Evolutionary conservation across 2,797 vertebrate genomes (phyloP).

Genomic region (Enteromius afrohamiltoni): DNA sequence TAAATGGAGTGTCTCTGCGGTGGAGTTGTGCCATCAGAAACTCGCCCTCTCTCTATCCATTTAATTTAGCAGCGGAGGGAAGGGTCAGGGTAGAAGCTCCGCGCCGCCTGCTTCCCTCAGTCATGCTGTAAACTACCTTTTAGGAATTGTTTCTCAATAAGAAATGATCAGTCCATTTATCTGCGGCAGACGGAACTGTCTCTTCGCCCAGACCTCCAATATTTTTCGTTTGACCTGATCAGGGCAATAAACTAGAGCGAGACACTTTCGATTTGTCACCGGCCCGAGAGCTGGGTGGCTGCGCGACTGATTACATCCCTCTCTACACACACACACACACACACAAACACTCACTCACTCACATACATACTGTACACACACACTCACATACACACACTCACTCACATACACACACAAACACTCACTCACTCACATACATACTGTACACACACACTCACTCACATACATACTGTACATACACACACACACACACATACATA

Average conservation of each 20-base stretch:
- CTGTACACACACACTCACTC: no score
- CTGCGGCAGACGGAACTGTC: constrained; percentile 93
- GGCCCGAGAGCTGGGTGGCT: constrained; percentile 71
- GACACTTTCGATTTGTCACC: constrained; percentile 94
- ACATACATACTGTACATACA: neutral
- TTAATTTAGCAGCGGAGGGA: constrained; percentile 86
- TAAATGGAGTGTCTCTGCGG: constrained; percentile 95
- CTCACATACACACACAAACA: no score
- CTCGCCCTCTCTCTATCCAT: constrained; percentile 85
- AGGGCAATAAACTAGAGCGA: constrained; percentile 92
- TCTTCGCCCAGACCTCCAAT: constrained; percentile 90
- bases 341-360: neutral
- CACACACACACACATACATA: no score
- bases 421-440: constrained; percentile 52
- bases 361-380: constrained; percentile 49
- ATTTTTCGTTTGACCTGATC: constrained; percentile 95
- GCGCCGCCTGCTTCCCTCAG: constrained; percentile 86
- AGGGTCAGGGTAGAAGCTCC: constrained; percentile 92
- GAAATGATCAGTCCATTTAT: constrained; percentile 99
- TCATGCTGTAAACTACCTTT: constrained; percentile 95
- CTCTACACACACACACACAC: constrained; percentile 61
- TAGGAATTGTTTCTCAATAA: constrained; percentile 98
- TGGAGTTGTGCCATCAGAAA: constrained; percentile 96
- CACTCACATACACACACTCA: constrained; percentile 47
- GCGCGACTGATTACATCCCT: constrained; percentile 76